These are phyloP conservation scores for Lepetodrilus schrolli DNA, from an alignment of 2,888 invertebrate genomes.

Conservation along the genomic window DNA sequence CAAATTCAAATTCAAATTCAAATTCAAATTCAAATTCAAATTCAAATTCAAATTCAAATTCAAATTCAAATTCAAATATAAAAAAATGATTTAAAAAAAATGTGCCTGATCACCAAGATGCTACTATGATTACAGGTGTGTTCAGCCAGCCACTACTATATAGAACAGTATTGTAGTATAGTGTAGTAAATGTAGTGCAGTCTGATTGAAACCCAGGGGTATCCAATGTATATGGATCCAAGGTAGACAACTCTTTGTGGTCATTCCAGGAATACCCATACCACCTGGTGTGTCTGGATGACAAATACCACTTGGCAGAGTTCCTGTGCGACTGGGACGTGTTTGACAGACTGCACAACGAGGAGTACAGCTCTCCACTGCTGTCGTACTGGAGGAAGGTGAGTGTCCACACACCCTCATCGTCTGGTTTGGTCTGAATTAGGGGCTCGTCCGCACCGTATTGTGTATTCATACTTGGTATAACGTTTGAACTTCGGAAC, in stretches of 20 bases:
- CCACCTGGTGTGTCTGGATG: conserved; percentile 69
- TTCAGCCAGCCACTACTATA: no score
- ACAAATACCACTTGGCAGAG: conserved; percentile 63
- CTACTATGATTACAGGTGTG: neutral
- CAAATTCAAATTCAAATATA: no score
- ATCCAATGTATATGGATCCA: neutral
- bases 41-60: no score
- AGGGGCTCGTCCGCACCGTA: no score
- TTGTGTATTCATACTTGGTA: no score
- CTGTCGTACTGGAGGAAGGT: conserved; percentile 73
- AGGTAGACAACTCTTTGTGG: neutral
- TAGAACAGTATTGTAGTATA: neutral
- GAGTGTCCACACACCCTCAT: neutral
- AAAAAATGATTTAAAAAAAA: no score
- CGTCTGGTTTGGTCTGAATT: no score
- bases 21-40: no score
- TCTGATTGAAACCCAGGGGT: neutral
- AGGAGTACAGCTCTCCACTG: conserved; percentile 70
- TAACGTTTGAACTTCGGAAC: no score
- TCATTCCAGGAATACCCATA: conserved; percentile 66
- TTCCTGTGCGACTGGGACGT: conserved; percentile 71
- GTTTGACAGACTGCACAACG: conserved; percentile 70
- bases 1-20: no score
- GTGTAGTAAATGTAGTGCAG: neutral
- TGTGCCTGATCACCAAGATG: no score